These are phyloP conservation scores for Hecatera dysodea DNA, from an alignment of 2,888 invertebrate genomes.

Conservation along the genomic window DNA sequence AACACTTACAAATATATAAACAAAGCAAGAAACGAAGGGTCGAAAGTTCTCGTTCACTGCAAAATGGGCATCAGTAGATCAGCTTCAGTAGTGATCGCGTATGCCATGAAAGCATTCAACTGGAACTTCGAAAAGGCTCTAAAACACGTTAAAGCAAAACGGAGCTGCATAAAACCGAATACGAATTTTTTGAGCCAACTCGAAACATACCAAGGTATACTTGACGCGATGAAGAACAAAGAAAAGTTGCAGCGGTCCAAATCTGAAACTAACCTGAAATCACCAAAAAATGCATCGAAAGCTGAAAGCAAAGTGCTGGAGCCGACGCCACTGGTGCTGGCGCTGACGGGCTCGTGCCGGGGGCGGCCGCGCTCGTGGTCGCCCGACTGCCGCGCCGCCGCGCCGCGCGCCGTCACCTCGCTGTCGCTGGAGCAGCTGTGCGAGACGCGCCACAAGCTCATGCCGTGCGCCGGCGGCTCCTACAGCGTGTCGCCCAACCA, in stretches of 20 bases:
- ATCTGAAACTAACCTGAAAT: conserved; percentile 97
- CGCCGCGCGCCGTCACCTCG: conserved; percentile 92
- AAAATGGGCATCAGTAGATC: conserved; percentile 99
- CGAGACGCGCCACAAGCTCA: conserved; percentile 94
- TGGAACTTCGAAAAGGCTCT: conserved; percentile 97
- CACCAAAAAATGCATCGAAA: conserved; percentile 91
- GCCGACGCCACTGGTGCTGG: conserved; percentile 92
- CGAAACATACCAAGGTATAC: conserved; percentile 98
- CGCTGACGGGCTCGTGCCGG: conserved; percentile 84
- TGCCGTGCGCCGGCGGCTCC: conserved; percentile 96
- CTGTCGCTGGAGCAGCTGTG: conserved; percentile 93
- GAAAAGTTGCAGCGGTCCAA: conserved; percentile 98
- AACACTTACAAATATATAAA: conserved; percentile 99
- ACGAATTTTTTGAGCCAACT: conserved; percentile 98
- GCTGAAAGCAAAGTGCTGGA: conserved; percentile 91
- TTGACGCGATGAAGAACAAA: conserved; percentile 98
- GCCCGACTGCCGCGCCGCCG: conserved; percentile 92
- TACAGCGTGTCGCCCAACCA: conserved; percentile 98
- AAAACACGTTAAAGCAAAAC: conserved; percentile 96
- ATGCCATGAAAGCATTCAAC: conserved; percentile 99
- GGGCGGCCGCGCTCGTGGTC: conserved; percentile 94
- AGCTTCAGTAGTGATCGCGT: conserved; percentile 99
- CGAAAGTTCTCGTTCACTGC: conserved; percentile 99
- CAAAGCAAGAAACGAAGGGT: conserved; percentile 96
- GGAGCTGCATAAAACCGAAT: conserved; percentile 99